Percentiles rank a stretch among this genome's conserved stretches.
Evolutionary conservation across 2,888 invertebrate genomes (phyloP).

Genomic region (Brenthis daphne): DNA sequence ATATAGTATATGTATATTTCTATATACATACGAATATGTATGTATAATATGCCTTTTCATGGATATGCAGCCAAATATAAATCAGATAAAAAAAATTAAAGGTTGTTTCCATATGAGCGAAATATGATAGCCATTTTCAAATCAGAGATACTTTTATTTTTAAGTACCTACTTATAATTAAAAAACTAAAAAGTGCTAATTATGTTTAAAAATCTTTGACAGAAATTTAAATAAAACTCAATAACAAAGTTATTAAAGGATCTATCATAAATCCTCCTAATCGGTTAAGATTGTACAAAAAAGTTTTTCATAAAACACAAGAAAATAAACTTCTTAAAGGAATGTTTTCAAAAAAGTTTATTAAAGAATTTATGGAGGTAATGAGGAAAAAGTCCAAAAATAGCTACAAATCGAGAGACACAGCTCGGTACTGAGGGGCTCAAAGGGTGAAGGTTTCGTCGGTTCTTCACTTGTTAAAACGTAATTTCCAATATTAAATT

Average conservation of each 20-base stretch:
- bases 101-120: too few relatives aligned
- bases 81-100: too few relatives aligned
- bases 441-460: slow-evolving; percentile 6
- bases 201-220: not conserved
- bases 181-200: too few relatives aligned
- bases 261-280: not conserved
- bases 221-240: not conserved
- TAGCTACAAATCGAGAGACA: slow-evolving; percentile 6
- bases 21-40: too few relatives aligned
- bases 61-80: too few relatives aligned
- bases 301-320: slow-evolving; percentile 13
- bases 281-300: slow-evolving; percentile 4
- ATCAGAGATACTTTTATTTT: too few relatives aligned
- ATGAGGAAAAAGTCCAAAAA: slow-evolving; percentile 10
- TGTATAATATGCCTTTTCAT: too few relatives aligned
- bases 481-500: too few relatives aligned
- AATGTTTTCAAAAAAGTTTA: slow-evolving; percentile 10
- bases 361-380: slow-evolving; percentile 12
- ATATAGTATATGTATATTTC: too few relatives aligned
- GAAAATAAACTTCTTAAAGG: slow-evolving; percentile 9
- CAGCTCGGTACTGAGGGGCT: not conserved
- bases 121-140: too few relatives aligned
- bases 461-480: too few relatives aligned
- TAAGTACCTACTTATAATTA: too few relatives aligned
- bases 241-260: slow-evolving; percentile 8